Evolutionary conservation across 2,888 invertebrate species (phyloP), one percentile per base, ranked within the genome.

Genomic region (Hipparchia sbordonii): DNA sequence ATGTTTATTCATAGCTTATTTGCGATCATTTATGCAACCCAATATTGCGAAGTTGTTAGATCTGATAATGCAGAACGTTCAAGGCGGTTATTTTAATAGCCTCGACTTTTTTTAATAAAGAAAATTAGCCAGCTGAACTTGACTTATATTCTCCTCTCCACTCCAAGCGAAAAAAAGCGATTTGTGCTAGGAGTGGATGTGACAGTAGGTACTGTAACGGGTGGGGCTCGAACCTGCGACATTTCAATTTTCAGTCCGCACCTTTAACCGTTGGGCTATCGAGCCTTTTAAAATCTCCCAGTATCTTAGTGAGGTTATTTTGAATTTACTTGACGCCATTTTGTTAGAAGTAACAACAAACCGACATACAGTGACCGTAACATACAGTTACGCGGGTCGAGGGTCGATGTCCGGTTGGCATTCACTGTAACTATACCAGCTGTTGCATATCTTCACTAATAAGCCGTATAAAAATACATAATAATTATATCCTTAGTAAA

Each of bases 341-440:
- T 23, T 23, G 23, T 69, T 52, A 52, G 23, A 51, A 61, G 60
- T 51, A 69, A 69, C 61, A 52, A 52, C 51, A 61, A 52, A 69
- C 68, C 60, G 52, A 51, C 60, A 68, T 33, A 68, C 6, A 67
- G 67, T 52, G 60, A 46, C 56, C 67, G 67, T 56, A 52, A 51
- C 67, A 78, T 81, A 84, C 84, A 84, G 85, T 85, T 86, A 85
- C 80, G 80, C 84, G 79, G 86, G 84, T 85, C 87, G 83, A 73
- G 82, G 72, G 46, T 72, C 67, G 62, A 46, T 57, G 70, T 48
- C 72, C 74, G 69, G 39, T 52, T 63, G 56, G 13, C 59, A 59
- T 72, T 74, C 67, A 59, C 65, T 70, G 56, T 59, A 74, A 72
- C 72, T 72, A 74, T 67, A 67, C 57, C 72, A 72, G 60, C 66